Evolutionary conservation across 2,888 invertebrate genomes (phyloP), one percentile per base, ranked within the genome.

Genomic region (Clanis bilineata): DNA sequence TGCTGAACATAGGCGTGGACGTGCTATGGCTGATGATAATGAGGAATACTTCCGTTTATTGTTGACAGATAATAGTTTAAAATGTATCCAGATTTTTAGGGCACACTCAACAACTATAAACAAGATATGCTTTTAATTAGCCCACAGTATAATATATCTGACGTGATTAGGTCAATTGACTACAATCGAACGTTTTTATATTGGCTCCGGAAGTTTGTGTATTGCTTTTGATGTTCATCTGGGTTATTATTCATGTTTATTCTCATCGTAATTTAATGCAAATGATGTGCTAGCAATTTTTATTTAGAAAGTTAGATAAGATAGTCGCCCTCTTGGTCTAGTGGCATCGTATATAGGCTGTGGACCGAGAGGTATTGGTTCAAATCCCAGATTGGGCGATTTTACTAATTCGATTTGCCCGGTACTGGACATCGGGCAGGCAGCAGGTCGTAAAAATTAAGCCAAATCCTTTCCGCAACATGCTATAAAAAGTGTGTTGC

Each of bases 121-220:
- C 45, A 56, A 44, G 59, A 61, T 64, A 62, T 38, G 61, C 60
- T 68, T 75, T 85, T 85, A 84, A 86, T 85, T 85, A 83, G 74
- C 70, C 72, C 77, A 65, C 76, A 79, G 71, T 72, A 77, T 82
- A 85, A 86, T 81, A 63, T 65, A 66, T 63, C 71, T 66, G 80
- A 79, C 83, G 79, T 81, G 85, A 88, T 85, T 80, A 74, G 85
- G 85, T 83, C 88, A 81, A 86, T 87, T 79, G 77, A 75, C 80
- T 68, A 73, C 77, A 77, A 82, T 85, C 77, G 77, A 78, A 80
- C 79, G 78, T 77, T 82, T 80, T 81, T 80, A 77, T 80, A 78
- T n/a, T 76, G 80, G 84, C 79, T 76, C 77, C 79, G 73, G 72
- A 77, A 82, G 76, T 79, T 81, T 70, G 68, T 68, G 74, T 68